These are phyloP conservation scores for Copidosoma floridanum DNA, from an alignment of 1,140 invertebrate species.

Conservation along the genomic window DNA sequence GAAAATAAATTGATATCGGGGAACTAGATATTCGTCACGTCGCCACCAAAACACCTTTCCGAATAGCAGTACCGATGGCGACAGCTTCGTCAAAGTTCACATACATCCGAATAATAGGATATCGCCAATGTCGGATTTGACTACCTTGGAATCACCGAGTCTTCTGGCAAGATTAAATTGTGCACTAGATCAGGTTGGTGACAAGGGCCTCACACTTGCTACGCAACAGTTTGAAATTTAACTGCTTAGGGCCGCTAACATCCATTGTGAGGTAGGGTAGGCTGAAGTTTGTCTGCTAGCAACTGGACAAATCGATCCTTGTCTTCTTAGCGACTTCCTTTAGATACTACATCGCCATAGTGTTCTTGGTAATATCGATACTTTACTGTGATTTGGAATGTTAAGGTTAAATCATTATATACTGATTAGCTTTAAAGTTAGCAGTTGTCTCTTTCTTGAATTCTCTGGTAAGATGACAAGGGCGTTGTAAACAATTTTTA, in stretches of 20 bases:
- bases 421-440: background rate
- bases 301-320: slow-evolving; percentile 95
- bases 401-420: slow-evolving; percentile 1
- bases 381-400: slow-evolving; percentile 70
- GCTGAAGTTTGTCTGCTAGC: slow-evolving; percentile 97
- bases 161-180: slow-evolving; percentile 93
- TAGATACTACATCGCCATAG: slow-evolving; percentile 97
- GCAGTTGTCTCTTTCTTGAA: slow-evolving; percentile 87
- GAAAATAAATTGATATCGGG: slow-evolving; percentile 97
- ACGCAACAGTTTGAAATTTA: slow-evolving; percentile 90
- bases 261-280: slow-evolving; percentile 98
- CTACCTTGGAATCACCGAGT: slow-evolving; percentile 97
- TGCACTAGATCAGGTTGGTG: slow-evolving; percentile 90
- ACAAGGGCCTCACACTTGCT: slow-evolving; percentile 95
- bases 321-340: slow-evolving; percentile 99
- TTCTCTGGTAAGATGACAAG: slow-evolving; percentile 88
- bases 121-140: slow-evolving; percentile 92
- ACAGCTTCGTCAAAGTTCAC: slow-evolving; percentile 99
- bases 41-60: slow-evolving; percentile 92
- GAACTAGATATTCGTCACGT: slow-evolving; percentile 96
- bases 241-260: slow-evolving; percentile 95
- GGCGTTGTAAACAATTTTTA: slow-evolving; percentile 95
- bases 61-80: slow-evolving; percentile 94
- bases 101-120: slow-evolving; percentile 98
- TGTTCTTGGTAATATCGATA: slow-evolving; percentile 92